Conservation (phyloP, 64 coral and sea anemone genomes). For the Astreopora myriophthalma region DNA sequence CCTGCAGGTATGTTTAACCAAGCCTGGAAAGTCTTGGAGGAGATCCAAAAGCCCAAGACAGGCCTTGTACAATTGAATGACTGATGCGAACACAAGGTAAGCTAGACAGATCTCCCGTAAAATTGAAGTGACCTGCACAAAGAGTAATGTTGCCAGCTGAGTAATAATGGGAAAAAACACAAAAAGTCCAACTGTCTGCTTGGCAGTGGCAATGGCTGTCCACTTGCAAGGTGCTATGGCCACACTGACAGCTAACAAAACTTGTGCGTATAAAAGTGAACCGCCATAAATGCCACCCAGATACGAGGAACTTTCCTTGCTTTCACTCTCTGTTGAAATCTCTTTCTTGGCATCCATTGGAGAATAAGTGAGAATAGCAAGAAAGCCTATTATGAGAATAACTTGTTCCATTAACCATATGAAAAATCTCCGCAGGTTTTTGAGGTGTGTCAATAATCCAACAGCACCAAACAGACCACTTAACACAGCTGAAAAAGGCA, state of each 20-base stretch:
- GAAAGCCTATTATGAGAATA: constrained; percentile 26
- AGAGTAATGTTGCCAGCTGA: constrained; percentile 62
- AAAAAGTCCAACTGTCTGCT: constrained; percentile 71
- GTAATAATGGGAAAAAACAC: constrained; percentile 71
- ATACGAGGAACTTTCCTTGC: neutral
- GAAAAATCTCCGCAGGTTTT: constrained; percentile 44
- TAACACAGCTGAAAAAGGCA: neutral
- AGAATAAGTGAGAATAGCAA: neutral
- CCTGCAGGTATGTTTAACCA: constrained; percentile 59
- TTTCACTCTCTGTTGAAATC: neutral
- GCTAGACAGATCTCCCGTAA: constrained; percentile 73
- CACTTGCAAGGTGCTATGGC: constrained; percentile 70
- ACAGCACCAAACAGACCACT: constrained; percentile 42
- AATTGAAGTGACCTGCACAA: constrained; percentile 51
- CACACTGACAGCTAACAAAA: constrained; percentile 69
- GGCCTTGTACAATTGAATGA: constrained; percentile 79
- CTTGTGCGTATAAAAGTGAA: constrained; percentile 80
- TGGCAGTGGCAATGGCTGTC: constrained; percentile 36
- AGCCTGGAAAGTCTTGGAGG: constrained; percentile 56
- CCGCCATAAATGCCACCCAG: constrained; percentile 47
- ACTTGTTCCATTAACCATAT: constrained; percentile 48
- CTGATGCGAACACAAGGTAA: constrained; percentile 68
- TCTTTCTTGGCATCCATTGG: neutral
- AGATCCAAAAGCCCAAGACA: constrained; percentile 44
- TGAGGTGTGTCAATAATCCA: constrained; percentile 40